These are phyloP conservation scores for Prolemur simus DNA, from an alignment of 2,113 vertebrate genomes.

Conservation along the genomic window DNA sequence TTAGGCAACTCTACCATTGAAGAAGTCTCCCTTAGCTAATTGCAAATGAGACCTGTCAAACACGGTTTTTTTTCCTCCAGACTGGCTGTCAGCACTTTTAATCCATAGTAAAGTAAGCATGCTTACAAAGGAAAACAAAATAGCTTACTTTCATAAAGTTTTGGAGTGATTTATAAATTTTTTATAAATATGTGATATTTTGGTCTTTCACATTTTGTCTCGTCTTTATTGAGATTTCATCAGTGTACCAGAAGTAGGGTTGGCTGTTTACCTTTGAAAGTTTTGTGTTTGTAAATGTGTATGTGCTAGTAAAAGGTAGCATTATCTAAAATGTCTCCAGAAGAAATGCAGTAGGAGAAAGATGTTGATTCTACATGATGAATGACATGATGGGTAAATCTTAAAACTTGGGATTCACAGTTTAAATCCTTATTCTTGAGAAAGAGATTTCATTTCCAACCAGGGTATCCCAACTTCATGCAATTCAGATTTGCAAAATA, in stretches of 20 bases:
- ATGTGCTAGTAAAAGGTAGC: not conserved
- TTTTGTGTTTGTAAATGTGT: not conserved
- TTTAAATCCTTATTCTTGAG: conserved; percentile 17
- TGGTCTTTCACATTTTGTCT: conserved; percentile 39
- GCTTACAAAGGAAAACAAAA: conserved; percentile 25
- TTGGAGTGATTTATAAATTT: conserved; percentile 67
- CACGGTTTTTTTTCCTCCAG: conserved; percentile 55
- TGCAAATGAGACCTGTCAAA: conserved; percentile 57
- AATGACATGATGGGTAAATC: not conserved
- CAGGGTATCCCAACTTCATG: not conserved
- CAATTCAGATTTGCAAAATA: not conserved
- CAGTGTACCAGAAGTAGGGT: not conserved
- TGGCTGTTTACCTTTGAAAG: not conserved
- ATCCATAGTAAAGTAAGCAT: conserved; percentile 48
- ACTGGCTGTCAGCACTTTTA: conserved; percentile 72
- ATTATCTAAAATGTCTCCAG: not conserved
- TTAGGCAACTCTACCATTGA: not conserved
- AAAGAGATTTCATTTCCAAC: not conserved
- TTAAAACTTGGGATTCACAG: not conserved
- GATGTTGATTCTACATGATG: not conserved
- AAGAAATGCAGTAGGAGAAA: conserved; percentile 35
- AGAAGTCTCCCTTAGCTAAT: conserved; percentile 45
- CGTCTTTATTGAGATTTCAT: conserved; percentile 50
- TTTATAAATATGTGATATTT: conserved; percentile 70
- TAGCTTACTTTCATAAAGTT: conserved; percentile 66